phyloP scores from a whole-genome alignment of 37 sponge, comb jelly and placozoan genomes.

The Mnemiopsis leidyi region DNA sequence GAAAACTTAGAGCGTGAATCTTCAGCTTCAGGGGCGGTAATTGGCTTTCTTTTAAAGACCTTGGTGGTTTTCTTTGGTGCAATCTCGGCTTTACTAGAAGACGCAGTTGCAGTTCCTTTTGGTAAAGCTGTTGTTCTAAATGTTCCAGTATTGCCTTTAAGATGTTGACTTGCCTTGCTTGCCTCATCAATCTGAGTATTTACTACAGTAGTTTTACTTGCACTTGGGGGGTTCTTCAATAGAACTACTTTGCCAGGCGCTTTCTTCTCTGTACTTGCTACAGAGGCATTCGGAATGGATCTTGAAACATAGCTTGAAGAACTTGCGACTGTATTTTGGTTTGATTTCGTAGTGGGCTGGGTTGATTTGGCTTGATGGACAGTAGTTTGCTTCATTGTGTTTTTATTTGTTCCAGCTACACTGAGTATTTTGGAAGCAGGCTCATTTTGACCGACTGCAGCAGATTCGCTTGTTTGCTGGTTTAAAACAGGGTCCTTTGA shows the following conservation, averaged over 20 bases:
- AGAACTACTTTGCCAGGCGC: neutral
- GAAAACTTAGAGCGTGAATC: neutral
- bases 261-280: neutral
- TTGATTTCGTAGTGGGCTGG: neutral
- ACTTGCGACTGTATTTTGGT: neutral
- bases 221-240: neutral
- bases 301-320: neutral
- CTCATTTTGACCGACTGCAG: no score
- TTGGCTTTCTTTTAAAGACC: constrained; percentile 9
- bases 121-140: no score
- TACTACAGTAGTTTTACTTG: neutral
- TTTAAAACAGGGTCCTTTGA: neutral
- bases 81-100: neutral
- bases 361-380: neutral
- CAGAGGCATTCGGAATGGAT: neutral
- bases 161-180: no score
- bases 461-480: neutral
- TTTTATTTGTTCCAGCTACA: no score
- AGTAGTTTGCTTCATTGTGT: neutral
- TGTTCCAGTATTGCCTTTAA: no score
- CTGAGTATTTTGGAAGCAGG: no score
- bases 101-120: no score
- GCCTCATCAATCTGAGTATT: no score
- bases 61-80: neutral
- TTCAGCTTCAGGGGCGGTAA: neutral